Percentiles rank a stretch among this genome's conserved stretches.
Conservation (phyloP, 2,113 vertebrate genomes). For the Muntiacus muntjak region DNA sequence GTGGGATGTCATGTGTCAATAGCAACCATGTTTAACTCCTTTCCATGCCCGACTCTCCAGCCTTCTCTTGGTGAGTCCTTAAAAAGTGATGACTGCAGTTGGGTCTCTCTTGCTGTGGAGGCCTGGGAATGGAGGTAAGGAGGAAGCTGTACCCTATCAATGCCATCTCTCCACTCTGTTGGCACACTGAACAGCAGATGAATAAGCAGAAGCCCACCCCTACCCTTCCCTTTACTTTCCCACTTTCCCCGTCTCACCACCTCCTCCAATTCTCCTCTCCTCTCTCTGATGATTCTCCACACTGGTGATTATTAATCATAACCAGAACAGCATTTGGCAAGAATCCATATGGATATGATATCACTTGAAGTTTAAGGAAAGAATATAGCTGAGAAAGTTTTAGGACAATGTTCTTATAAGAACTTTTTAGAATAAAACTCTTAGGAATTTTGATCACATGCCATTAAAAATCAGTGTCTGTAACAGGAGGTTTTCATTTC, state of each 20-base stretch:
- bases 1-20: not conserved
- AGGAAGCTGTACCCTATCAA: not conserved
- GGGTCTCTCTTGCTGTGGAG: not conserved
- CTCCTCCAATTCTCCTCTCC: not conserved
- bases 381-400: not conserved
- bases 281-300: not conserved
- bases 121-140: not conserved
- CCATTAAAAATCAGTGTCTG: not conserved
- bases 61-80: not conserved
- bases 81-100: not conserved
- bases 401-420: not conserved
- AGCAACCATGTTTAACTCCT: not conserved
- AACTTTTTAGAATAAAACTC: not conserved
- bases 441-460: not conserved
- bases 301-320: not conserved
- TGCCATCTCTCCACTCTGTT: not conserved
- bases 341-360: not conserved
- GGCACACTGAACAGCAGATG: not conserved
- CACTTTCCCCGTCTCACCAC: not conserved
- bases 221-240: not conserved
- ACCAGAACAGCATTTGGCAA: not conserved
- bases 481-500: not conserved
- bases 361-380: not conserved
- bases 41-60: not conserved
- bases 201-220: not conserved